Evolutionary conservation across 2,888 invertebrate species (phyloP), one percentile per base, ranked within the genome.

Genomic region (Aethes cnicana): DNA sequence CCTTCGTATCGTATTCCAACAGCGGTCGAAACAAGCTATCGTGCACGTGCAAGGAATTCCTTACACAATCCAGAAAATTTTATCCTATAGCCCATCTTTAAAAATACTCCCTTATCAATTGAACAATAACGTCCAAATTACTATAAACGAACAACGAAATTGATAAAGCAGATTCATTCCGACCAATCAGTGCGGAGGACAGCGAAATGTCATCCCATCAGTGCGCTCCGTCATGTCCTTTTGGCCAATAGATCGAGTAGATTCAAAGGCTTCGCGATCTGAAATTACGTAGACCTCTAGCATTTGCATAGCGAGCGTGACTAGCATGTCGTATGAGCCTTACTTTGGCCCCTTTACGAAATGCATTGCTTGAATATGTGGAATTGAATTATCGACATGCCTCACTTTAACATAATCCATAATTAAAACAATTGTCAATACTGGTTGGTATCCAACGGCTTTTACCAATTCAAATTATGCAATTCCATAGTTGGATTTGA

Each of bases 11-110:
- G 76, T 80, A 85, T 85, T 81, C 81, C 63, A 62, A 57, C 59
- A 59, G 67, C 76, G 72, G 59, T 55, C 69, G 63, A 53, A 78
- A 85, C 85, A 84, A 74, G 80, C 72, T 59, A 69, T 66, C 63
- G 62, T 63, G 72, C 61, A 72, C 85, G 82, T 84, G 85, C 62
- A 58, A 69, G 43, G 85, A 73, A 85, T 85, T 69, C 76, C 69
- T 59, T 57, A 62, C 66, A 25, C 21, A 30, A 36, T 55, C 32
- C 30, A 32, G 17, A 30, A 25, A 36, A 4, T 16, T 30, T n/a
- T 16, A n/a, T 9, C 16, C 18, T 20, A 26, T 14, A 39, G 39
- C 21, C 20, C 18, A 28, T 26, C 20, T 11, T 33, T 16, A 12
- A 35, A 43, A 32, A 25, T 21, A 23, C 14, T 11, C 37, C 44